These are phyloP conservation scores for Saxidomus purpurata DNA, from an alignment of 1,140 invertebrate genomes.

Conservation along the genomic window DNA sequence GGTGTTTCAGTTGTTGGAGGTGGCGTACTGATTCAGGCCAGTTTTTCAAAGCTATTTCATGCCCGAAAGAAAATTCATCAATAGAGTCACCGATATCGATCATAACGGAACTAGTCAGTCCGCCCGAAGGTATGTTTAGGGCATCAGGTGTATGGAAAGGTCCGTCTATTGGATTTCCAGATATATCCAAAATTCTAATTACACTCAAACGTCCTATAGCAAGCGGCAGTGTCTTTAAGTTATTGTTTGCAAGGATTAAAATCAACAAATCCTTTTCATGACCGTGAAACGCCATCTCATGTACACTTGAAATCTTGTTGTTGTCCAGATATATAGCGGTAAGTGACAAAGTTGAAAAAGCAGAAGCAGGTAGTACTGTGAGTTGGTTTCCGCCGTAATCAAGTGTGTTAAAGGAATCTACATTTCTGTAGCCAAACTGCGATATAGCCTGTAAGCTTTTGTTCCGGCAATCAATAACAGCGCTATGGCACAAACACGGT, in stretches of 20 bases:
- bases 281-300: slow-evolving; percentile 35
- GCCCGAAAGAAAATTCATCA: slow-evolving; percentile 37
- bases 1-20: not conserved
- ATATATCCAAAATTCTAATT: not conserved
- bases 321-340: not conserved
- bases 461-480: not conserved
- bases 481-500: not conserved
- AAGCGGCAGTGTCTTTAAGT: not conserved
- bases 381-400: not conserved
- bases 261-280: not conserved
- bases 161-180: not conserved
- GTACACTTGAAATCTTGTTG: slow-evolving; percentile 10
- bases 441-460: not conserved
- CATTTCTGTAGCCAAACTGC: not conserved
- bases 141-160: not conserved
- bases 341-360: slow-evolving; percentile 8
- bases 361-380: not conserved
- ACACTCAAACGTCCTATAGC: not conserved
- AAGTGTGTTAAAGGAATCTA: not conserved
- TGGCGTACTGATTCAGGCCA: slow-evolving; percentile 24
- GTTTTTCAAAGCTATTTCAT: not conserved
- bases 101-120: not conserved
- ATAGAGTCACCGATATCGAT: not conserved
- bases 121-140: not conserved
- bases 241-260: slow-evolving; percentile 28